These are phyloP conservation scores for Parotia lawesii DNA, from an alignment of 2,113 vertebrate genomes.

Conservation along the genomic window DNA sequence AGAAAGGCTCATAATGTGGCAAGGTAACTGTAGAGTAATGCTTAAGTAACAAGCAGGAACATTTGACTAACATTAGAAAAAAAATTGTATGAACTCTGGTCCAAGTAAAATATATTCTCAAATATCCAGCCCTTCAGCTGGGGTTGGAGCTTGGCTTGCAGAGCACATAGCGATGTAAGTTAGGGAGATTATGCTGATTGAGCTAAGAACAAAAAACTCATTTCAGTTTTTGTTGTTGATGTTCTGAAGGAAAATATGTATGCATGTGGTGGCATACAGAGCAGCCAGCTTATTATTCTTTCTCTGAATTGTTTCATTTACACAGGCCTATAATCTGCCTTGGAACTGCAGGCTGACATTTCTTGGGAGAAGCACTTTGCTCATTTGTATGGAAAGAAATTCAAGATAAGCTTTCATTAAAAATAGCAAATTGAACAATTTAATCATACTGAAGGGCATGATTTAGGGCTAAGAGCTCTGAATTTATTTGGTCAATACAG, in stretches of 20 bases:
- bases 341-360: background rate
- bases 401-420: slow-evolving; percentile 37
- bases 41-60: slow-evolving; percentile 44
- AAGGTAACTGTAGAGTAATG: slow-evolving; percentile 55
- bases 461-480: background rate
- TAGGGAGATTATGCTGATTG: slow-evolving; percentile 41
- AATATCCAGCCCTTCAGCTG: slow-evolving; percentile 58
- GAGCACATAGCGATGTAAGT: background rate
- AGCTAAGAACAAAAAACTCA: slow-evolving; percentile 42
- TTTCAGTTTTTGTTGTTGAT: slow-evolving; percentile 38
- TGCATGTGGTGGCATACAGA: slow-evolving; percentile 8
- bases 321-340: background rate
- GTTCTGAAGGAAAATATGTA: slow-evolving; percentile 32
- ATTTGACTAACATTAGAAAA: slow-evolving; percentile 57
- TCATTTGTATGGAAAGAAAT: slow-evolving; percentile 2
- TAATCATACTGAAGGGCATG: background rate
- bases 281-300: slow-evolving; percentile 34
- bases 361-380: background rate
- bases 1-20: slow-evolving; percentile 71
- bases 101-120: slow-evolving; percentile 64
- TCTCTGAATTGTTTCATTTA: slow-evolving; percentile 42
- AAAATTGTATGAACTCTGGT: slow-evolving; percentile 45
- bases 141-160: slow-evolving; percentile 25
- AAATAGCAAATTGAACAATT: slow-evolving; percentile 28
- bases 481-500: slow-evolving; percentile 1